phyloP scores from a whole-genome alignment of 64 coral and sea anemone species.

The Cladopsammia gracilis region DNA sequence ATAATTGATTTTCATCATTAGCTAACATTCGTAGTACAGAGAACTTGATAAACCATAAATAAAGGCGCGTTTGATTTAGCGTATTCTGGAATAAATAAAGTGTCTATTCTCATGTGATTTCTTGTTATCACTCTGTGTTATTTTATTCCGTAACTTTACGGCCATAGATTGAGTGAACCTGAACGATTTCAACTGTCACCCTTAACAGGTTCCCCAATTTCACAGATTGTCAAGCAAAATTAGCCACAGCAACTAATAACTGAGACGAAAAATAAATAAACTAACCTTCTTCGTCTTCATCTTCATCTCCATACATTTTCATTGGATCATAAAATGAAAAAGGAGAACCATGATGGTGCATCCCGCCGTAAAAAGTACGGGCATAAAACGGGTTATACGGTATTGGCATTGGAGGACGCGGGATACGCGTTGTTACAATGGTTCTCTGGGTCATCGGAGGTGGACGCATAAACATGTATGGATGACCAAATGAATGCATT shows the following conservation, averaged over 20 bases:
- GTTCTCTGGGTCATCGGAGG: constrained; percentile 98
- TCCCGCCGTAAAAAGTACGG: constrained; percentile 38
- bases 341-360: constrained; percentile 49
- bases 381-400: constrained; percentile 79
- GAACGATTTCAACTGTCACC: neutral
- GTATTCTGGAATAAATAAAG: too few species aligned
- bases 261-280: neutral
- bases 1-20: too few species aligned
- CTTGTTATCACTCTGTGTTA: too few species aligned
- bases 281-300: constrained; percentile 39
- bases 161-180: neutral
- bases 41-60: too few species aligned
- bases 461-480: constrained; percentile 95
- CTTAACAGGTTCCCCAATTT: neutral
- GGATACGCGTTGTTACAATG: constrained; percentile 96
- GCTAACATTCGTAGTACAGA: too few species aligned
- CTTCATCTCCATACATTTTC: constrained; percentile 36
- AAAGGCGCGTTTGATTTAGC: too few species aligned
- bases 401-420: constrained; percentile 83
- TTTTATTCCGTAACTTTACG: neutral
- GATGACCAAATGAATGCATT: constrained; percentile 44
- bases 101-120: too few species aligned
- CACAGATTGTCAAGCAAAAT: neutral
- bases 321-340: constrained; percentile 38
- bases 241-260: neutral